Percentiles rank a stretch among this genome's conserved stretches.
phyloP scores from a whole-genome alignment of 2,797 vertebrate species.

The Cynopterus sphinx region DNA sequence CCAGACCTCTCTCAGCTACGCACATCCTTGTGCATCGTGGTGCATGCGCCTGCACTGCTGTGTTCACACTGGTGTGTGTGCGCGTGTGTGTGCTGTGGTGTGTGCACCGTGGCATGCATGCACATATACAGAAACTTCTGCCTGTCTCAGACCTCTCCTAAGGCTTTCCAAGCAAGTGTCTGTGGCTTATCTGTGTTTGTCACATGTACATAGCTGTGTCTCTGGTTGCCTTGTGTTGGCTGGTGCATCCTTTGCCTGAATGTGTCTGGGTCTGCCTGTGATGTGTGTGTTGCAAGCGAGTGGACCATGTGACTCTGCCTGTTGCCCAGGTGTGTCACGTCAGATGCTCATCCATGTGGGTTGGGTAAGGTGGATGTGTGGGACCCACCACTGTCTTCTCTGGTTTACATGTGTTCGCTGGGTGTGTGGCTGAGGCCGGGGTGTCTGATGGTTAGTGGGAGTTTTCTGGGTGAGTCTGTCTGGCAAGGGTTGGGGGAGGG shows the following conservation, averaged over 20 bases:
- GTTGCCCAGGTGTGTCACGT: not conserved
- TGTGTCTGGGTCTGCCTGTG: not conserved
- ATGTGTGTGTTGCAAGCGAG: not conserved
- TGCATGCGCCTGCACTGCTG: not conserved
- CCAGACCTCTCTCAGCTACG: not conserved
- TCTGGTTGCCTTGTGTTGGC: not conserved
- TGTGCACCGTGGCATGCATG: not conserved
- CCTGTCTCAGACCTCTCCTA: not conserved
- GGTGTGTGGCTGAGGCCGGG: not conserved
- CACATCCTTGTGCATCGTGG: not conserved
- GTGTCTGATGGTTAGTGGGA: not conserved
- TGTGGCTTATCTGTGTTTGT: not conserved
- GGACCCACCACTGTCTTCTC: not conserved
- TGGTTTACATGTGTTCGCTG: not conserved
- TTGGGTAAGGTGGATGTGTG: not conserved
- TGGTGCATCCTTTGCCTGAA: not conserved
- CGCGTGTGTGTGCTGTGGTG: not conserved
- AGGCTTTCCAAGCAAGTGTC: not conserved
- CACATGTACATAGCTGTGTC: rapidly evolving
- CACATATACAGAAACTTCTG: rapidly evolving
- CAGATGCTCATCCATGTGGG: not conserved
- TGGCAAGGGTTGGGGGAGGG: not conserved
- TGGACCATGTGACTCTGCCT: not conserved
- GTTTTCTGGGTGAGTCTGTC: not conserved
- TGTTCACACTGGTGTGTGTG: rapidly evolving